phyloP scores from a whole-genome alignment of 2,888 invertebrate species.

The Archaeoteleia sp. region DNA sequence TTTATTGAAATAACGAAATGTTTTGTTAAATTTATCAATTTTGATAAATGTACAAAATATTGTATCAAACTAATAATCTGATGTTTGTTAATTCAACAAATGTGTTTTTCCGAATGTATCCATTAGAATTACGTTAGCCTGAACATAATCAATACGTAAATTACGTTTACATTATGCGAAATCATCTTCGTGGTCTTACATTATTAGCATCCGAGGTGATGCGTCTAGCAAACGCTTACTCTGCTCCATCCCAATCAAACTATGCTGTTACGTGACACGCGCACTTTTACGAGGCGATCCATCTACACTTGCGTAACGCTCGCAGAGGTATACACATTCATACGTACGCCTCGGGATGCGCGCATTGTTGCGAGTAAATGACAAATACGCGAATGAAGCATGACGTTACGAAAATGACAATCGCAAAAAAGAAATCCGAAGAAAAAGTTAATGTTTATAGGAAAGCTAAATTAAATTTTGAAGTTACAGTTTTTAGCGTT shows the following conservation, averaged over 20 bases:
- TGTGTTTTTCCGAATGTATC: constrained; percentile 1
- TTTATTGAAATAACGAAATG: no score
- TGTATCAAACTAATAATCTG: no score
- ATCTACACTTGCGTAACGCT: constrained; percentile 32
- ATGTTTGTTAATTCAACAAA: no score
- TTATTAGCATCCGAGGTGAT: constrained; percentile 38
- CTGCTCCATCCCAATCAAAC: constrained; percentile 37
- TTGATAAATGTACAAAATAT: no score
- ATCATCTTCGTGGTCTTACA: constrained; percentile 42
- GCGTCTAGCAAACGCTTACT: constrained; percentile 20
- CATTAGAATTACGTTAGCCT: constrained; percentile 21
- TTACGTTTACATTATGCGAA: constrained; percentile 12
- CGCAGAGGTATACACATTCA: constrained; percentile 16
- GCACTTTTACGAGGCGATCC: constrained; percentile 31
- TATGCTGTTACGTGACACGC: constrained; percentile 36
- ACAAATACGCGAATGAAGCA: background rate
- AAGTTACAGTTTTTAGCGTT: no score
- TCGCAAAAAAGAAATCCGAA: no score
- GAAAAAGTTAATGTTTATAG: no score
- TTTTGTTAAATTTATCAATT: no score
- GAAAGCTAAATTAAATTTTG: no score
- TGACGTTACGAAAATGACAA: no score
- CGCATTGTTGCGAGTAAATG: background rate
- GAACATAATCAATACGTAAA: constrained; percentile 17
- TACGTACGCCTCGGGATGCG: constrained; percentile 4